These are phyloP conservation scores for Yponomeuta cagnagella DNA, from an alignment of 2,888 invertebrate species.

Conservation along the genomic window DNA sequence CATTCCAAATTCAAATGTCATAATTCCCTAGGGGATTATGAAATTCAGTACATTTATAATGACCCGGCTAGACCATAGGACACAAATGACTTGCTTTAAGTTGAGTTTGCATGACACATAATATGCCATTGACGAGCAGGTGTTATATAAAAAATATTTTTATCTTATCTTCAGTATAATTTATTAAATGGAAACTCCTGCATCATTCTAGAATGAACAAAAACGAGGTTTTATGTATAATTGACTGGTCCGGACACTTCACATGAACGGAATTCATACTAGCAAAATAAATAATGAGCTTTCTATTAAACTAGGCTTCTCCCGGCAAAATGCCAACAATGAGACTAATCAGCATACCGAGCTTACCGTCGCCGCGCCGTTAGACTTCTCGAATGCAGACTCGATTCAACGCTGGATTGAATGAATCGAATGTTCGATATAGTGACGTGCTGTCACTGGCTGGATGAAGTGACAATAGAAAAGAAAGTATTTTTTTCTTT, in stretches of 20 bases:
- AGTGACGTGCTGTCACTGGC: constrained; percentile 53
- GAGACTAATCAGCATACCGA: constrained; percentile 53
- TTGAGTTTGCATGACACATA: too few relatives aligned
- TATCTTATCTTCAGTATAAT: too few relatives aligned
- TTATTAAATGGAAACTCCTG: too few relatives aligned
- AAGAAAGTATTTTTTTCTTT: constrained; percentile 48
- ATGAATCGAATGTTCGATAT: constrained; percentile 51
- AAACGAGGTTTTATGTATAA: too few relatives aligned
- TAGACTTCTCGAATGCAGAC: constrained; percentile 23
- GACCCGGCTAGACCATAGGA: too few relatives aligned
- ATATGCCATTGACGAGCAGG: too few relatives aligned
- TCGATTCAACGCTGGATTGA: constrained; percentile 43
- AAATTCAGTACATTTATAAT: too few relatives aligned
- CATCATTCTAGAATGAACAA: too few relatives aligned
- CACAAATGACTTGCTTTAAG: too few relatives aligned
- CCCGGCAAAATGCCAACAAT: constrained; percentile 41
- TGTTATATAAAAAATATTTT: too few relatives aligned
- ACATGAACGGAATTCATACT: background rate
- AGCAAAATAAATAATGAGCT: constrained; percentile 38
- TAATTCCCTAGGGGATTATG: too few relatives aligned
- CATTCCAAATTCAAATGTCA: too few relatives aligned
- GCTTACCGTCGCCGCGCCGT: constrained; percentile 46
- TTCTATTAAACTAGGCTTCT: constrained; percentile 28
- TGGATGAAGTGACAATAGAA: constrained; percentile 54
- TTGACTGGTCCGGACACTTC: background rate